These are phyloP conservation scores for Coregonus clupeaformis DNA, from an alignment of 2,113 vertebrate species.

Conservation along the genomic window DNA sequence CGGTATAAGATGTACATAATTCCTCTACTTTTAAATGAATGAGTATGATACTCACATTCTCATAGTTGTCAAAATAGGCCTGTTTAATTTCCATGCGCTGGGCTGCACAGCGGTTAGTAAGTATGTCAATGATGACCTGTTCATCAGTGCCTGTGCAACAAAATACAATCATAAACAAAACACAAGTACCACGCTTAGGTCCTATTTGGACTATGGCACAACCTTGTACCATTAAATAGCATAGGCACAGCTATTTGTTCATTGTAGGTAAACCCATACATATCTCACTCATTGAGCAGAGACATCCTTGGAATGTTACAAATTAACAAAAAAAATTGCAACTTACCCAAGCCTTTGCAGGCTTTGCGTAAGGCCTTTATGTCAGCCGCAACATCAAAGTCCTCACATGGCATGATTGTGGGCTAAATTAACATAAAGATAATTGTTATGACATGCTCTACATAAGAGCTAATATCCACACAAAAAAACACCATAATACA, in stretches of 20 bases:
- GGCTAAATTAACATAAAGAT: conserved; percentile 54
- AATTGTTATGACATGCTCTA: background rate
- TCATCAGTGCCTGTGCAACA: conserved; percentile 73
- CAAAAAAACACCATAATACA: too few species aligned
- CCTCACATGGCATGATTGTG: conserved; percentile 70
- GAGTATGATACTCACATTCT: conserved; percentile 67
- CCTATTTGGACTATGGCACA: background rate
- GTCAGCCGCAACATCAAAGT: conserved; percentile 75
- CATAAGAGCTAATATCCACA: too few species aligned
- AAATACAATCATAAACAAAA: background rate
- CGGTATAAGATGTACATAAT: too few species aligned
- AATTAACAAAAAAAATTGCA: background rate
- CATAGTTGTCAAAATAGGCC: conserved; percentile 78
- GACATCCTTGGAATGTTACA: background rate
- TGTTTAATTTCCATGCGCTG: conserved; percentile 77
- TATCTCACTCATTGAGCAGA: background rate
- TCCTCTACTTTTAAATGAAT: background rate
- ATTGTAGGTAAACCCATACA: too few species aligned
- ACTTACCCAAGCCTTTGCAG: conserved; percentile 78
- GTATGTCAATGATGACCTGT: conserved; percentile 75
- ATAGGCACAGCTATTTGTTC: background rate
- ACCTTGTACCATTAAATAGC: background rate
- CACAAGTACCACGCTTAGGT: too few species aligned
- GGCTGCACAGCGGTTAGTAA: conserved; percentile 68
- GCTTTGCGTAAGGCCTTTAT: conserved; percentile 79